Base-by-base conservation (phyloP, 2,113 vertebrate genomes). In the Piprites chloris region DNA sequence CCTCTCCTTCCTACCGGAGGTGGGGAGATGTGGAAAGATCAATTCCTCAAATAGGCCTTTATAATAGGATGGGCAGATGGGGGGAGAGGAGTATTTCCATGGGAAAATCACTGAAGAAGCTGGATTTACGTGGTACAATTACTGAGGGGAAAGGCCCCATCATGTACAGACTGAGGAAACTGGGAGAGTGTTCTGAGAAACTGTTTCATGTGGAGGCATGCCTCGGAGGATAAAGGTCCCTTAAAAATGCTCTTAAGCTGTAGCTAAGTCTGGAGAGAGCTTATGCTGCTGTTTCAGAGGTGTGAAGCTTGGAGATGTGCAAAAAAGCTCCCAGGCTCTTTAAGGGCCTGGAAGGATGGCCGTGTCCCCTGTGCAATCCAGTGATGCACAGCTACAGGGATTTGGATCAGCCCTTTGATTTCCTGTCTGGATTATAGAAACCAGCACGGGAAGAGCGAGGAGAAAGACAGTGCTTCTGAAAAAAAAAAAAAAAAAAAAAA, bases 381-480 rank as follows among this genome's bases (percentile, higher is more conserved):
- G 76, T 7, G 73, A 39, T 75, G 42, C 56, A 33, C 50, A 59
- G 47, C 58, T 94, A 52, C 78, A 76, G 58, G 52, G 71, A 30
- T 68, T 85, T 30, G 56, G 24, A 65, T 4, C 62, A 83, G 63
- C 18, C 41, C 7, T 3, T 72, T 83, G 62, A 72, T 93, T 87
- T 79, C 44, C 22, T 83, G 24, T 9, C 82, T 85, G 87, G 15
- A 9, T 87, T 72, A 7, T 5, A 72, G 44, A 69, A 87, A 39
- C 10, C 3, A 4, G 50, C n/a, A 20, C 1, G n/a, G 46, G 37
- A 58, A 52, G n/a, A 56, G 37, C 0, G 10, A 4, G 30, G 15
- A 66, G 50, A 68, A 65, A 42, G 33, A 32, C 1, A 55, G 17
- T 68, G n/a, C 39, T 55, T 47, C 44, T 55, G 56, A 56, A 65